phyloP scores from a whole-genome alignment of 2,113 vertebrate genomes.

The Acanthisitta chloris region DNA sequence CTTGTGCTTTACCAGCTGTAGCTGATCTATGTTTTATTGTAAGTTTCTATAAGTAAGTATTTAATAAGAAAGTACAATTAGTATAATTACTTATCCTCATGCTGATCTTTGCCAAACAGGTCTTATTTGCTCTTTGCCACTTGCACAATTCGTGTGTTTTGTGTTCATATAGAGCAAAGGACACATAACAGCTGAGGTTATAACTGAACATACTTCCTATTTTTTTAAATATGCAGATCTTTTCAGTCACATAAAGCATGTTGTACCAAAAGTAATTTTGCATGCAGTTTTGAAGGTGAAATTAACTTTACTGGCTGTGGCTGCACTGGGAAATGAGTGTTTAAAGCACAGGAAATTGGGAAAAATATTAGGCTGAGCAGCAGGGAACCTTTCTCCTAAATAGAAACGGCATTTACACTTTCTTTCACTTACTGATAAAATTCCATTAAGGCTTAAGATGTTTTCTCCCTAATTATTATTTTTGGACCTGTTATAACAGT shows the following conservation, averaged over 20 bases:
- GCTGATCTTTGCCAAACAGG: not conserved
- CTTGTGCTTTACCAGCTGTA: not conserved
- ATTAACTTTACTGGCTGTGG: not conserved
- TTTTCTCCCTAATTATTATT: not conserved
- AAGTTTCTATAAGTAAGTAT: not conserved
- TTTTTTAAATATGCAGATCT: not conserved
- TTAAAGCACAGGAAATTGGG: not conserved
- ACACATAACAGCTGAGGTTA: not conserved
- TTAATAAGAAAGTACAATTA: not conserved
- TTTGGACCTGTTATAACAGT: not conserved
- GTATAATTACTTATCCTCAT: not conserved
- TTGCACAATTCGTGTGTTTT: not conserved
- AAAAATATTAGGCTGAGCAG: not conserved
- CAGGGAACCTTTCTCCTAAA: not conserved
- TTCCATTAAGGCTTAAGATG: not conserved
- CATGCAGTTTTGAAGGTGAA: not conserved
- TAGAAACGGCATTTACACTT: rapidly evolving
- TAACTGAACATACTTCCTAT: not conserved
- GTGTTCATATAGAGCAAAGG: not conserved
- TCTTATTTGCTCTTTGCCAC: not conserved
- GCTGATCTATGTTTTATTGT: not conserved
- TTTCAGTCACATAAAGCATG: not conserved
- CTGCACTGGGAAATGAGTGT: not conserved
- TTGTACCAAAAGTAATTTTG: not conserved
- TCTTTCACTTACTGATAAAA: not conserved